These are phyloP conservation scores for Chloropsis cyanopogon DNA, from an alignment of 2,113 vertebrate genomes.

Conservation along the genomic window DNA sequence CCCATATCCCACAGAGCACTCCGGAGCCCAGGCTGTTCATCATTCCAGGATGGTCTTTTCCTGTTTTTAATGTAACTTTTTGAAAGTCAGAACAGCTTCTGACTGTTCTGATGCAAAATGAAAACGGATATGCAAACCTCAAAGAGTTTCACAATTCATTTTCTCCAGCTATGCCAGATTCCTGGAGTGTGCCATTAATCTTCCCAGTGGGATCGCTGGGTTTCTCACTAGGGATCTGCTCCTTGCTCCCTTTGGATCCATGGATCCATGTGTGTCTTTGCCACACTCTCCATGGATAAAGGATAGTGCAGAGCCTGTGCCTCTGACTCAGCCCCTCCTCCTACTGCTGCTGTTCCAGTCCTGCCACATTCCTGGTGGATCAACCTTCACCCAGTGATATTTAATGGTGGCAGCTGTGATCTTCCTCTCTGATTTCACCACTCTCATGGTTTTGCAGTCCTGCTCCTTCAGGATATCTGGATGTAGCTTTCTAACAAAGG, in stretches of 20 bases:
- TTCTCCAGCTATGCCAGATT: neutral
- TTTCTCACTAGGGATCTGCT: neutral
- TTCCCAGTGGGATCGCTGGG: neutral
- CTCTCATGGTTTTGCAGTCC: neutral
- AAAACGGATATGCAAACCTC: conserved; percentile 1
- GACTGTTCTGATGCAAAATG: neutral
- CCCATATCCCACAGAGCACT: accelerated
- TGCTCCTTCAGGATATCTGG: neutral
- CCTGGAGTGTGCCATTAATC: neutral
- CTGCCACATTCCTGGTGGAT: neutral
- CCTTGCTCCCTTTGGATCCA: neutral
- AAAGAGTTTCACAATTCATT: neutral
- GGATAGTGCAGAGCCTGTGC: accelerated
- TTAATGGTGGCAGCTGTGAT: neutral
- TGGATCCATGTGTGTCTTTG: neutral
- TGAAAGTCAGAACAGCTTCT: neutral
- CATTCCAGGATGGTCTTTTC: neutral
- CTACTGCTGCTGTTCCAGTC: neutral
- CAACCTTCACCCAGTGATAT: neutral
- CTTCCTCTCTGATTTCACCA: neutral
- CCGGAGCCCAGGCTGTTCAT: neutral
- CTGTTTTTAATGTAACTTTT: neutral
- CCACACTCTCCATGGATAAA: neutral
- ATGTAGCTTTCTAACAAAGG: neutral
- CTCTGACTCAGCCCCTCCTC: neutral